phyloP scores from a whole-genome alignment of 2,888 invertebrate genomes.

The Nomada fabriciana region DNA sequence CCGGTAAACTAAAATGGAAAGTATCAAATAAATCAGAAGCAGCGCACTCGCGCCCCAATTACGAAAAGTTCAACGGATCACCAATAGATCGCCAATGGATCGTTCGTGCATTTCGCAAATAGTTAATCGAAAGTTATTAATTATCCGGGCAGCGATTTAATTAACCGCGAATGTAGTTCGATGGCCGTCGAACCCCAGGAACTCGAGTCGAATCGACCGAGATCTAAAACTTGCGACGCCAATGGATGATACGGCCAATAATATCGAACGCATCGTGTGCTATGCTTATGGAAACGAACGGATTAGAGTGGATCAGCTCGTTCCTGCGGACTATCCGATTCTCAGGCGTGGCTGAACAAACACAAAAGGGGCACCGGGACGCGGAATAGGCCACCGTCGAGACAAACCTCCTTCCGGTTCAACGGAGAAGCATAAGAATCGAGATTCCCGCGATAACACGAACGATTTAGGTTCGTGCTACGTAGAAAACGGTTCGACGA shows the following conservation, averaged over 20 bases:
- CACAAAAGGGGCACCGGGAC: conserved; percentile 75
- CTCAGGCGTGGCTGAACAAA: conserved; percentile 80
- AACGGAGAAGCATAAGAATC: conserved; percentile 67
- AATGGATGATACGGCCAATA: conserved; percentile 59
- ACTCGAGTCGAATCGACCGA: too few species aligned
- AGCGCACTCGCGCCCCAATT: too few species aligned
- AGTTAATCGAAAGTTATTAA: neutral
- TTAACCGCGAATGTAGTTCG: neutral
- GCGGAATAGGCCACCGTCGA: conserved; percentile 62
- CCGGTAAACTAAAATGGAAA: too few species aligned
- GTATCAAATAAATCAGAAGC: too few species aligned
- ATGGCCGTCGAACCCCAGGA: neutral
- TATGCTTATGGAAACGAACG: conserved; percentile 61
- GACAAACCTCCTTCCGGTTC: conserved; percentile 67
- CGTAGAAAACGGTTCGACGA: conserved; percentile 21
- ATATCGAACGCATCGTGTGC: conserved; percentile 55
- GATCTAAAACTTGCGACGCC: conserved; percentile 51
- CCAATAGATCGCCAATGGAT: too few species aligned
- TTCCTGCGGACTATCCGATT: conserved; percentile 49
- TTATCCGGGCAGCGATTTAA: too few species aligned
- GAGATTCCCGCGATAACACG: conserved; percentile 45
- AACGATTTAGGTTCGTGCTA: conserved; percentile 54
- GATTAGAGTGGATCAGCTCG: conserved; percentile 65
- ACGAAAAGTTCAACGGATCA: too few species aligned
- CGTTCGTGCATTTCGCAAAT: neutral